Evolutionary conservation across 2,888 invertebrate species (phyloP), one percentile per base, ranked within the genome.

Genomic region (Mechanitis messenoides): DNA sequence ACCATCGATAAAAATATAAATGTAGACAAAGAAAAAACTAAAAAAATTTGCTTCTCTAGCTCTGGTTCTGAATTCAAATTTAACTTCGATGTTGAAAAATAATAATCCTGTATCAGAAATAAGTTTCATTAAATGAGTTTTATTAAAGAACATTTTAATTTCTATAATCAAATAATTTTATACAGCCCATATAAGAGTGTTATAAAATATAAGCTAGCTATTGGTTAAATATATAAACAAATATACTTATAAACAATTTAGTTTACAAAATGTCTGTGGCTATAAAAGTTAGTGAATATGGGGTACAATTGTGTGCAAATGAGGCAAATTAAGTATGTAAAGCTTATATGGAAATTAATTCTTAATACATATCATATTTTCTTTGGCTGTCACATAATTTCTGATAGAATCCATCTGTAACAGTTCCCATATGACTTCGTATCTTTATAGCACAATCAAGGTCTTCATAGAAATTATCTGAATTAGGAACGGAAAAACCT

Each of bases 31-130:
- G 55, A 67, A 70, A 73, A 63, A 70, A 70, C 69, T 61, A 71
- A 62, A 76, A 80, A 64, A 60, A 74, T 83, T 66, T 83, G 84
- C 74, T 91, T 91, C 78, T 74, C 78, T 60, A 83, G 84, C 66
- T 83, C 92, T 33, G 87, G 85, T 66, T 87, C 91, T 65, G 85
- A 84, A 62, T 94, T 94, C 83, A 92, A 91, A 76, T 94, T 94
- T 85, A 93, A 93, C 84, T 94, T 94, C 84, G 73, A 80, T 77
- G 72, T 82, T 71, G 74, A 81, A 73, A 73, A 78, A 69, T 70
- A 70, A 59, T 69, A 68, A 61, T 53, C 42, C 47, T 54, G 28
- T 56, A 47, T 45, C 35, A 46, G 3, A 54, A 46, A 54, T 42
- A 59, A 53, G 50, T 58, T 20, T 33, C 35, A 35, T 54, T 28